Conservation (phyloP, 2,888 invertebrate species). For the Hemithea aestivaria region DNA sequence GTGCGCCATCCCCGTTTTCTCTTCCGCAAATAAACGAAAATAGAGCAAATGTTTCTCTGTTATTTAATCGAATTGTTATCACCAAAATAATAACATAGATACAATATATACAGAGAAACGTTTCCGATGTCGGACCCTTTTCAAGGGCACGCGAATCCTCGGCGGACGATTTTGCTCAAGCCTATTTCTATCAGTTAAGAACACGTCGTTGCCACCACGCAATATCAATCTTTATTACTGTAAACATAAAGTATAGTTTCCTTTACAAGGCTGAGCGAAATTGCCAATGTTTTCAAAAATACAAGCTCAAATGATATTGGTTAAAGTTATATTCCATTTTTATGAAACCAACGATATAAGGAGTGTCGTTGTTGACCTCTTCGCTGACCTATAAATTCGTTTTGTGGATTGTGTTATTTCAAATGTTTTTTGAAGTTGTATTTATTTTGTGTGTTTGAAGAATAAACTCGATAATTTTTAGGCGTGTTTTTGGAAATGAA, state of each 20-base stretch:
- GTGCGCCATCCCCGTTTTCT: conserved; percentile 3
- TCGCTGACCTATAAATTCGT: conserved; percentile 28
- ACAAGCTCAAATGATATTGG: conserved; percentile 30
- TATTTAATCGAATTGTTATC: conserved; percentile 31
- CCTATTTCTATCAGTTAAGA: conserved; percentile 27
- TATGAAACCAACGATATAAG: conserved; percentile 29
- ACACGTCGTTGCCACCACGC: conserved; percentile 5
- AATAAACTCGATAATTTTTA: not conserved
- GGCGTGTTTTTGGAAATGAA: not conserved
- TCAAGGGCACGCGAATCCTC: conserved; percentile 42
- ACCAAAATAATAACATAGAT: conserved; percentile 26
- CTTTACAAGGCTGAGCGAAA: conserved; percentile 6
- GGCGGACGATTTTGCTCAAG: conserved; percentile 30
- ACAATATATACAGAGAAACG: conserved; percentile 33
- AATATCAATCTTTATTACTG: conserved; percentile 5
- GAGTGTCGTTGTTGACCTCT: conserved; percentile 28
- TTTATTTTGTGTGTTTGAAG: conserved; percentile 2
- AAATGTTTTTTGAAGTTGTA: conserved; percentile 9
- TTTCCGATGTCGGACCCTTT: conserved; percentile 45
- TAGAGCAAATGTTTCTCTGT: conserved; percentile 23
- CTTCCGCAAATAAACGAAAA: conserved; percentile 18
- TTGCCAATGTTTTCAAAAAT: conserved; percentile 29
- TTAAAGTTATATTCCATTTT: conserved; percentile 32
- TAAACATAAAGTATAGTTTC: conserved; percentile 13
- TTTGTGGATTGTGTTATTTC: conserved; percentile 28